Percentiles rank a stretch among this genome's conserved stretches.
These are phyloP conservation scores for Actias luna DNA, from an alignment of 2,888 invertebrate species.

Conservation along the genomic window DNA sequence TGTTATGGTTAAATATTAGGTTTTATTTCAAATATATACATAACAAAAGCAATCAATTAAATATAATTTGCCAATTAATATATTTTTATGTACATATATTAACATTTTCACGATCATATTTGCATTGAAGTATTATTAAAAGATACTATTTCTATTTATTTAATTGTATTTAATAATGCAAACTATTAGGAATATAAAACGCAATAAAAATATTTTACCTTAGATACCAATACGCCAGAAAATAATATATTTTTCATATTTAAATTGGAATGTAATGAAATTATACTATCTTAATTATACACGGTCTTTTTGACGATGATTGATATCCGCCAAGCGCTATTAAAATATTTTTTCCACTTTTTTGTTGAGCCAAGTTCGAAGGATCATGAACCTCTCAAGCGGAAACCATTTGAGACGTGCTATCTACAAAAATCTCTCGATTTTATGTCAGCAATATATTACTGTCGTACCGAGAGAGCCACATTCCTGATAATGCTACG, in stretches of 20 bases:
- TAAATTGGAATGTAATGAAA: background rate
- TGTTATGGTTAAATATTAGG: no score
- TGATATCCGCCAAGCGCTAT: conserved; percentile 37
- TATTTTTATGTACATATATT: background rate
- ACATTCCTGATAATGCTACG: conserved; percentile 67
- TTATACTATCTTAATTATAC: conserved; percentile 1
- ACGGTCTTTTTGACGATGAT: conserved; percentile 6
- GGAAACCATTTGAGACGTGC: conserved; percentile 71
- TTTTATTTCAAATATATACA: no score
- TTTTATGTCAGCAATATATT: conserved; percentile 78
- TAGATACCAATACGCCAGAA: background rate
- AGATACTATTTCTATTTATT: background rate
- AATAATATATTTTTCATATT: background rate
- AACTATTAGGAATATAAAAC: background rate
- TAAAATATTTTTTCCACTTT: conserved; percentile 69
- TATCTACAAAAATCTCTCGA: conserved; percentile 72
- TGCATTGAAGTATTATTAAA: background rate
- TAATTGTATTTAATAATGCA: background rate
- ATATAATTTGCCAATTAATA: no score
- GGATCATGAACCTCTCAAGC: conserved; percentile 55
- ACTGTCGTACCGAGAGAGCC: conserved; percentile 65
- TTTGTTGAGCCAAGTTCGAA: conserved; percentile 56
- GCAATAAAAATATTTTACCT: background rate
- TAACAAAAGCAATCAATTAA: no score
- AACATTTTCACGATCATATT: background rate